Evolutionary conservation across 2,797 vertebrate species (phyloP), one percentile per base, ranked within the genome.

Genomic region (Morelia viridis): DNA sequence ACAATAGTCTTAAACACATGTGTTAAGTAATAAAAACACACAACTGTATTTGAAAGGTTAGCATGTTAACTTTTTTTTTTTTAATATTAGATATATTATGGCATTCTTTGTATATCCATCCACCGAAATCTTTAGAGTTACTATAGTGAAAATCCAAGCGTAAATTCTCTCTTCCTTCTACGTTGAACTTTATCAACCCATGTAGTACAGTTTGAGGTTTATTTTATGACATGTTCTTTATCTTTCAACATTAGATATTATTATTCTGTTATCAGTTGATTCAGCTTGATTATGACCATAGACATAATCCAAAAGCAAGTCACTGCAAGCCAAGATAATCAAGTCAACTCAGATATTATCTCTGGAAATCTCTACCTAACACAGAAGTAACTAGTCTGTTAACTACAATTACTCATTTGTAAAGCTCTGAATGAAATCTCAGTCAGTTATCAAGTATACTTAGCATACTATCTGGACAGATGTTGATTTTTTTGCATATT

Each of bases 181-280:
- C 31, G 86, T 85, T 56, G 50, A 86, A 58, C 56, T 17, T 58
- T 87, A 0, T 85, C 71, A 60, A 2, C 7, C 88, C 89, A 94
- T 50, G 0, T 0, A 95, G 90, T 0, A 2, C 90, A 85, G 28
- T 88, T 61, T 89, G 89, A 93, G 92, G 60, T 87, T 22, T 92
- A 85, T 87, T 93, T 56, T 89, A 90, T 93, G 91, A 92, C 5
- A 50, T 92, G 56, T 46, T 89, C 92, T 94, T 93, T 96, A 96
- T 94, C 95, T 94, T 91, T 60, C 88, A 89, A 92, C 88, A 76
- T 91, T 86, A 93, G 94, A 95, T 94, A 95, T 94, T 93, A 93
- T 93, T 93, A 93, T 80, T 92, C 13, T 95, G 4, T 89, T 93
- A 95, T 91, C 89, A 93, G 92, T 94, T 93, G 93, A 53, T 88